Evolutionary conservation across 2,888 invertebrate genomes (phyloP), one percentile per base, ranked within the genome.

Genomic region (Torymus texanus): DNA sequence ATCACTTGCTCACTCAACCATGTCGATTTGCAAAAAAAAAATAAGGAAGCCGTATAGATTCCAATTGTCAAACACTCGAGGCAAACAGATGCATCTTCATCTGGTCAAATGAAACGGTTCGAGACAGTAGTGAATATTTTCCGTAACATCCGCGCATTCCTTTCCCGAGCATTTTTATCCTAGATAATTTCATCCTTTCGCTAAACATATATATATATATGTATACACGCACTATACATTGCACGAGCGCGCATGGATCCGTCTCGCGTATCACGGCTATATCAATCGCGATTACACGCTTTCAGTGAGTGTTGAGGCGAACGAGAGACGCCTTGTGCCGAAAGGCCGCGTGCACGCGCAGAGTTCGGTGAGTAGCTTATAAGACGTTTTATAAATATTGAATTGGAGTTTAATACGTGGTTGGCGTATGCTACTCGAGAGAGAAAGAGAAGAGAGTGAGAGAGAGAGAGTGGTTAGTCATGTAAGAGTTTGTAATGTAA

Each of bases 51-150:
- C 29, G 5, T 18, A 11, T 21, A 4, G 10, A 74, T 74, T 65
- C 29, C 29, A 63, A 14, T 73, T 73, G 63, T 73, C 73, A 74
- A 72, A 55, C n/a, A 16, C 10, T 21, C 18, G n/a, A n/a, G 2
- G 56, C 63, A 72, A 53, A 53, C 24, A 62, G 16, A 72, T 72
- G 62, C n/a, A 62, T 72, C 62, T 62, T 13, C 62, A 24, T 72
- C 62, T 62, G 18, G 16, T 11, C 21, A 71, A 8, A 41, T 8
- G 41, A 41, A 29, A 1, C 29, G 29, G 4, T 29, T 29, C 29
- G 29, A 41, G 8, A 41, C 41, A 71, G 41, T 55, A 50, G 16
- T 16, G 16, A 73, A 73, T 73, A 73, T 41, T 73, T 71, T 29
- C 18, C 55, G 14, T 73, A 53, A 55, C 55, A 29, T 62, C n/a